Base-by-base conservation (phyloP, 2,888 invertebrate genomes). In the Aphidoletes aphidimyza region DNA sequence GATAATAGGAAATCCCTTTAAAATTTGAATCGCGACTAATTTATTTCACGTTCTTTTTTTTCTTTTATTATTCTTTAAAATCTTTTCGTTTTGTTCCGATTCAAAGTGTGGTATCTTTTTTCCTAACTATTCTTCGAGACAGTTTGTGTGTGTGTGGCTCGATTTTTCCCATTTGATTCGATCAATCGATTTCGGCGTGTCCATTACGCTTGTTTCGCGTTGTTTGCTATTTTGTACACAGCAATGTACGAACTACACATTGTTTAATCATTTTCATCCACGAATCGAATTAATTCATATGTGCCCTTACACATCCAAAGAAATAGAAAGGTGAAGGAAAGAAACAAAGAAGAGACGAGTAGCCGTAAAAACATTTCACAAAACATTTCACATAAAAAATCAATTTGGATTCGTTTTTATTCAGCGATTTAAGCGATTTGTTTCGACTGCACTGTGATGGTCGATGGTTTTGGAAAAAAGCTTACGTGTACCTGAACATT, bases 261-360 rank as follows among this genome's bases (percentile, higher is more conserved):
- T 81, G 81, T 81, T 81, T 81, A 81, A 81, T 37, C 37, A 37
- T 81, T 81, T 81, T 81, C 81, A 81, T 81, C 81, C 81, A 81
- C 81, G 37, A 36, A 37, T n/a, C n/a, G 22, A 5, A 14, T 14
- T 42, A 6, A 14, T 42, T 42, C 42, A 42, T 14, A 9, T 30
- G 69, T 30, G 34, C 69, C 0, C 69, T 14, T 14, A 69, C 14
- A 30, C 69, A 69, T 14, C 5, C 30, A 81, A 34, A 36, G 14
- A 36, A 1, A 36, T 78, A 78, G 59, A 59, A 30, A 59, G 5
- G 14, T 6, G 34, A n/a, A 17, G 34, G 34, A 69, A 69, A n/a
- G n/a, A n/a, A n/a, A n/a, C n/a, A n/a, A n/a, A n/a, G n/a, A n/a
- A n/a, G n/a, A n/a, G n/a, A n/a, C n/a, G n/a, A n/a, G n/a, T n/a